Evolutionary conservation across 2,797 vertebrate genomes (phyloP).

Genomic region (Xenopus petersii): DNA sequence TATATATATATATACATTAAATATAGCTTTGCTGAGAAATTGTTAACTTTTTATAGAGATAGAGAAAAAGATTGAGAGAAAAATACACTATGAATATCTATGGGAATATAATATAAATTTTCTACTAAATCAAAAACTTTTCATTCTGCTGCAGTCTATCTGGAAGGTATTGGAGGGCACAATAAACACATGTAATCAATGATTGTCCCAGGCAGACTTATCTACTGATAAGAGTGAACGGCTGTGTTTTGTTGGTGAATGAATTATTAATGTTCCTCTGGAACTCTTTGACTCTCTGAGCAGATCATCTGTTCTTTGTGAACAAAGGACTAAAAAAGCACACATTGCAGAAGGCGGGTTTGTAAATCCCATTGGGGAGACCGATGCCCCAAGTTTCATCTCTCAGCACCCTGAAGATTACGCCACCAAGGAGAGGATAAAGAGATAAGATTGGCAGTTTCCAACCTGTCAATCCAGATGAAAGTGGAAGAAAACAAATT

Average conservation of each 20-base stretch:
- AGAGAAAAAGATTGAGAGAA: too few species aligned
- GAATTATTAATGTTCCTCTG: slow-evolving; percentile 45
- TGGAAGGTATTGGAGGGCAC: slow-evolving; percentile 24
- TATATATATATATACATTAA: too few species aligned
- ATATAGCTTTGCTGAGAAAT: too few species aligned
- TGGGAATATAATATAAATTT: too few species aligned
- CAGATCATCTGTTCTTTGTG: slow-evolving; percentile 42
- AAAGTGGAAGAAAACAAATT: slow-evolving; percentile 36
- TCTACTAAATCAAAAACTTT: too few species aligned
- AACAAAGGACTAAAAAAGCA: slow-evolving; percentile 42
- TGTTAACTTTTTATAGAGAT: too few species aligned
- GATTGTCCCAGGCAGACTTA: slow-evolving; percentile 41
- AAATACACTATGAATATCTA: too few species aligned
- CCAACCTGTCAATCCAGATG: slow-evolving; percentile 37
- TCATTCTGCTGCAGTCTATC: not conserved
- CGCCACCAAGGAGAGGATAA: slow-evolving; percentile 34
- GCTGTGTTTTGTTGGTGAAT: slow-evolving; percentile 30
- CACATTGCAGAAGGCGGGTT: slow-evolving; percentile 22
- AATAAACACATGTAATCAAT: slow-evolving; percentile 47
- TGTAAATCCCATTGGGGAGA: slow-evolving; percentile 31
- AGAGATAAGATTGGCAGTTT: slow-evolving; percentile 33
- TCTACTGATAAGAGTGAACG: slow-evolving; percentile 44
- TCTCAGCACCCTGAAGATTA: slow-evolving; percentile 41
- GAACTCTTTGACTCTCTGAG: slow-evolving; percentile 34
- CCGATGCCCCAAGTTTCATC: slow-evolving; percentile 34